Evolutionary conservation across 2,888 invertebrate genomes (phyloP), one percentile per base, ranked within the genome.

Genomic region (Andrena trimmerana): DNA sequence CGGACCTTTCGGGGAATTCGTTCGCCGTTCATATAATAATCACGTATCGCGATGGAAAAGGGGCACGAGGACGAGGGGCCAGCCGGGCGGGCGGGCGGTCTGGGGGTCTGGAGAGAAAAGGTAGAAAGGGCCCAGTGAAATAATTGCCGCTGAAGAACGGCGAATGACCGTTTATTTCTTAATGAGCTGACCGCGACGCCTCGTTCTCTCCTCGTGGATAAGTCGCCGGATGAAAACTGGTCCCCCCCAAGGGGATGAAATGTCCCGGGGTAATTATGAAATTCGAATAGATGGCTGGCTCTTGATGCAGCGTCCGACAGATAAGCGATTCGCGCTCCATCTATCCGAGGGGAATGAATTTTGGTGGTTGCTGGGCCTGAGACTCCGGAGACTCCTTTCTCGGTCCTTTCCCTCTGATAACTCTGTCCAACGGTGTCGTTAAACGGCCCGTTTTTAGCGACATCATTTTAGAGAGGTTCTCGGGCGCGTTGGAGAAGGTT

Each of bases 1-100:
- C 13, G 77, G 70, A 59, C 87, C 87, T 83, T 88, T 87, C 88
- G 79, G 81, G 63, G 88, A 88, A 86, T 86, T 88, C 81, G 79
- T 81, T 77, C 84, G 75, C 52, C 79, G 74, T 63, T 87, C 83
- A 71, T 84, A 88, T 87, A 88, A 87, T 86, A 83, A 88, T 87
- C 84, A 78, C 78, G 75, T 78, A 76, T 85, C 78, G 77, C 81
- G 83, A 78, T 52, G 68, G 65, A 27, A 75, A 65, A 36, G 66
- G 73, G 29, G 78, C 63, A 29, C 27, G 50, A 29, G 62, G 31
- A 57, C 57, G 33, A 31, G 24, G 33, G 50, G 50, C 65, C 50
- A 52, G 50, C 16, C 31, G 63, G 52, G 20, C 29, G 36, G 42
- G 6, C 24, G 36, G 20, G 20, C 20, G 20, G 20, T 0, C 20